phyloP scores from a whole-genome alignment of 2,888 invertebrate genomes.

The Clostera curtula region DNA sequence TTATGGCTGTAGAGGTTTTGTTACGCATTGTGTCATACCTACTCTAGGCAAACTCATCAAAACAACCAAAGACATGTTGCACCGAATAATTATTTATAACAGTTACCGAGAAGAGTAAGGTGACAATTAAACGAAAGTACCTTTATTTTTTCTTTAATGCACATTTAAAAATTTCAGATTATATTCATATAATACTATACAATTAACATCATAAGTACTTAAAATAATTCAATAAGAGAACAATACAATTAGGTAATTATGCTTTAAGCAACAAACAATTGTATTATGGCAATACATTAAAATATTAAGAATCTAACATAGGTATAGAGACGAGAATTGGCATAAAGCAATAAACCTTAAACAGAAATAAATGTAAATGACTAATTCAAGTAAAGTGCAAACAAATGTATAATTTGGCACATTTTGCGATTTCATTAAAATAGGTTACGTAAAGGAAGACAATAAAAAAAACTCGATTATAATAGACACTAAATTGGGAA shows the following conservation, averaged over 20 bases:
- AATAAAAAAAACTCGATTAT: too few relatives aligned
- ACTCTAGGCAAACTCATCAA: not conserved
- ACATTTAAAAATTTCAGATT: conserved; percentile 48
- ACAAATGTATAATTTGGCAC: conserved; percentile 1
- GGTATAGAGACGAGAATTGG: conserved; percentile 4
- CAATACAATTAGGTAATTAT: conserved; percentile 20
- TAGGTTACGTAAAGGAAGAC: too few relatives aligned
- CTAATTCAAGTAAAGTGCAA: not conserved
- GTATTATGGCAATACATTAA: conserved; percentile 11
- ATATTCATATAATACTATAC: conserved; percentile 34
- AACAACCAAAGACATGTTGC: not conserved
- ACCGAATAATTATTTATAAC: conserved; percentile 18
- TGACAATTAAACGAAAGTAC: too few relatives aligned
- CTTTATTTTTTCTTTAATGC: conserved; percentile 52
- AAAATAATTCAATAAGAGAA: conserved; percentile 23
- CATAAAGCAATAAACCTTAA: too few relatives aligned
- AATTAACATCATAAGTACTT: conserved; percentile 22
- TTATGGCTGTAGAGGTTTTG: too few relatives aligned
- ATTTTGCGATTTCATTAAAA: too few relatives aligned
- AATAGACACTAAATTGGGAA: too few relatives aligned
- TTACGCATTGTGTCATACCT: too few relatives aligned
- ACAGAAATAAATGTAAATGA: too few relatives aligned
- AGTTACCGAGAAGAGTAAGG: too few relatives aligned
- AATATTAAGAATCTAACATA: conserved; percentile 2
- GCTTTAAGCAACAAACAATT: conserved; percentile 34